A percentile compares a stretch with the other conserved stretches of the same genome.
phyloP scores from a whole-genome alignment of 2,888 invertebrate genomes.

The Epistrophe grossulariae region DNA sequence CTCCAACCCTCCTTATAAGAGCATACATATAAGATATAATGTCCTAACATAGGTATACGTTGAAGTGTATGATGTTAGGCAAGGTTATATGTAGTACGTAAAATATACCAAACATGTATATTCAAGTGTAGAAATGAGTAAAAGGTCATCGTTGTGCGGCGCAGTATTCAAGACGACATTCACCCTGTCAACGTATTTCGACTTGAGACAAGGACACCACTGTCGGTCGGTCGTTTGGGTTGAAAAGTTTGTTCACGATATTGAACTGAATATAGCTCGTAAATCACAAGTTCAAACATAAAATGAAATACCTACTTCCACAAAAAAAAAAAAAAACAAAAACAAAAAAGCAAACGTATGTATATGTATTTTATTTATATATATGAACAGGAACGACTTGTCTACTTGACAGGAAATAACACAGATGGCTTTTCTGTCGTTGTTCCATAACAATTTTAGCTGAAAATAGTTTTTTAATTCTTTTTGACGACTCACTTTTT shows the following conservation, averaged over 20 bases:
- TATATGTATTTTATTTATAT: neutral
- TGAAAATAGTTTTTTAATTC: constrained; percentile 30
- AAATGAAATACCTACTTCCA: constrained; percentile 6
- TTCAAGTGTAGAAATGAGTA: constrained; percentile 34
- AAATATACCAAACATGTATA: constrained; percentile 16
- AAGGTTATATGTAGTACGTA: neutral
- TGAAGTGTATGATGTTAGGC: neutral
- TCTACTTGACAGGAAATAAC: constrained; percentile 43
- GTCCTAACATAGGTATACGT: neutral
- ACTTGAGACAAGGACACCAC: constrained; percentile 51
- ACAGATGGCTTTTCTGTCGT: constrained; percentile 27
- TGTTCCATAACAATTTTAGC: neutral
- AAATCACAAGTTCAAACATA: constrained; percentile 37
- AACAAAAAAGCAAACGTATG: too few species aligned
- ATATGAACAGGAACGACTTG: constrained; percentile 13
- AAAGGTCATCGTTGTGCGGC: constrained; percentile 49
- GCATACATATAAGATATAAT: neutral
- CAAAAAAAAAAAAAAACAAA: neutral
- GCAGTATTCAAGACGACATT: constrained; percentile 42
- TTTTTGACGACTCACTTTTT: neutral
- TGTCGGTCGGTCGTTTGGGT: neutral
- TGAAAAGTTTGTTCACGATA: constrained; percentile 17
- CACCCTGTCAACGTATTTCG: constrained; percentile 57
- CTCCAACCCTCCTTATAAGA: neutral
- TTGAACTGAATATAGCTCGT: constrained; percentile 36